phyloP scores from a whole-genome alignment of 2,113 vertebrate genomes.

The Delphinus delphis region DNA sequence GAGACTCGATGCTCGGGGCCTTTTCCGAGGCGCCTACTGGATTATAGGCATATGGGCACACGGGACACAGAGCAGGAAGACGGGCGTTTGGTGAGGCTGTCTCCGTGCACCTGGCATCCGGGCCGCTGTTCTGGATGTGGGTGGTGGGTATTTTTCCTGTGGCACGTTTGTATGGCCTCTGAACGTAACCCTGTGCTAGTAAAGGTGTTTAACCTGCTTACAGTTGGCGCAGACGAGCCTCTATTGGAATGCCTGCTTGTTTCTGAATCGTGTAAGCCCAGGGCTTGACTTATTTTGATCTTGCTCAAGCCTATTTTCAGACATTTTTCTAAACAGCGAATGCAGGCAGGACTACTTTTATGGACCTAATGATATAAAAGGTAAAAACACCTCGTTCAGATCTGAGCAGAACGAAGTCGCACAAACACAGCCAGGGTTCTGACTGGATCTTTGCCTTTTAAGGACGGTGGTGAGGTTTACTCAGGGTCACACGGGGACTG shows the following conservation, averaged over 20 bases:
- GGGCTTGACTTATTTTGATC: neutral
- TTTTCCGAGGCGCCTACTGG: neutral
- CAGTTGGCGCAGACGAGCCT: accelerated
- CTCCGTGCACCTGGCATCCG: accelerated
- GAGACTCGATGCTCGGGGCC: accelerated
- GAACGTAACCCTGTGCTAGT: neutral
- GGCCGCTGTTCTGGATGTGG: accelerated
- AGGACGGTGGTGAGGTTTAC: neutral
- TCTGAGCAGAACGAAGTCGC: neutral
- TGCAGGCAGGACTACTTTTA: neutral
- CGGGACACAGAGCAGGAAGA: neutral
- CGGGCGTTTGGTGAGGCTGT: accelerated
- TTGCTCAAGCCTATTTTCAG: neutral
- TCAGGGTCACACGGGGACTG: accelerated
- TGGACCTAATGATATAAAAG: accelerated
- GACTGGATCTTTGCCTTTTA: neutral
- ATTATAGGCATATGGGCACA: too few relatives aligned
- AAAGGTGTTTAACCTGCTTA: neutral
- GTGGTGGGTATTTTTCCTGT: neutral
- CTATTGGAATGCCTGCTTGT: too few relatives aligned
- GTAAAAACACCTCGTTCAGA: accelerated
- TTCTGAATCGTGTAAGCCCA: neutral
- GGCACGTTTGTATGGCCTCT: accelerated
- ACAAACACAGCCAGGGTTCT: accelerated
- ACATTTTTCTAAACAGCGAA: accelerated